Evolutionary conservation across 2,888 invertebrate species (phyloP), one percentile per base, ranked within the genome.

Genomic region (Zygogramma bicolorata): DNA sequence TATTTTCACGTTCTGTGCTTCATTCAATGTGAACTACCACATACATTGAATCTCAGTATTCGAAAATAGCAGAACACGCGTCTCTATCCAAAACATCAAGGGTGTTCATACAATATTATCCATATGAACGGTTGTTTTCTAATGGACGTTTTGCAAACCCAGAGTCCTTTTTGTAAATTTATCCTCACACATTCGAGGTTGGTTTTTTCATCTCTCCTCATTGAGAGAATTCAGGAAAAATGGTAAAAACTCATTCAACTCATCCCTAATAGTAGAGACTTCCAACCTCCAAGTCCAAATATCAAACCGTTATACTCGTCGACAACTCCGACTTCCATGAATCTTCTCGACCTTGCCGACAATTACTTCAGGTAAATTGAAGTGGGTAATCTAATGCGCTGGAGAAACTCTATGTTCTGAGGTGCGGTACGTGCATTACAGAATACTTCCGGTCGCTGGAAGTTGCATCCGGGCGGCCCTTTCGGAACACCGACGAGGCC

Each of bases 341-440:
- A 69, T 69, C 69, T 62, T 62, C 53, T 25, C 27, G 49, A 65
- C 69, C 70, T 73, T 66, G 65, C 42, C 58, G 68, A 74, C 74
- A 74, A 74, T 71, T 68, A 74, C 70, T 68, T 65, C 70, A 70
- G 74, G 70, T 74, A 74, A 74, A 71, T 74, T 74, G 70, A 70
- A 70, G 74, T 71, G 68, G 70, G 65, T 65, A 65, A 74, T 70
- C 58, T 65, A 74, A 70, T 68, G 74, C 66, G 27, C 20, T 58
- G 57, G 38, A 58, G 13, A 53, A 53, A 53, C 53, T 53, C 53
- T 27, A 59, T 38, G 46, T 18, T 46, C 15, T 15, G 18, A 22
- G 46, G 49, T 67, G 67, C 70, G 73, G 61, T 67, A 71, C 70
- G 74, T 68, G 74, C 74, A 70, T 73, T 70, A 58, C 69, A 62